Conservation (phyloP, 1,140 invertebrate species). For the Aphaenogaster floridana region DNA sequence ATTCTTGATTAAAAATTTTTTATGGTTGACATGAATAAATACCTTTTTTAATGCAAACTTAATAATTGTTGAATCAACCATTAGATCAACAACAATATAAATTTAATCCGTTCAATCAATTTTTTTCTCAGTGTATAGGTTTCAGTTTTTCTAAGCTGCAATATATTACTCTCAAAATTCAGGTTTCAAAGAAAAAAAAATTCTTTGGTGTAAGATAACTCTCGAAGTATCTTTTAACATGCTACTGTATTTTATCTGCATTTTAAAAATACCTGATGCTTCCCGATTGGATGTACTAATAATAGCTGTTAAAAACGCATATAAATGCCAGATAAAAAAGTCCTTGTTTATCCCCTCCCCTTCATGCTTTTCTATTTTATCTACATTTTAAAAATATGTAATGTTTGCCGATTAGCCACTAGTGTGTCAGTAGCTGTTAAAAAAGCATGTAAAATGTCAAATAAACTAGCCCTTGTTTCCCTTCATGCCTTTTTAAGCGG, state of each 20-base stretch:
- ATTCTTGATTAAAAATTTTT: no score
- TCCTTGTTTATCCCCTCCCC: background rate
- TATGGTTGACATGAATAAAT: no score
- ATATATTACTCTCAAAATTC: background rate
- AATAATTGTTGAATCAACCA: no score
- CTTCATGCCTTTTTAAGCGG: slow-evolving; percentile 14
- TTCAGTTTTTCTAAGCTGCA: background rate
- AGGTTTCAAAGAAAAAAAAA: background rate
- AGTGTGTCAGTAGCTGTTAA: background rate
- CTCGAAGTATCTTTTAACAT: background rate
- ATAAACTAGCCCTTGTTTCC: background rate
- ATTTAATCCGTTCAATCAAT: no score
- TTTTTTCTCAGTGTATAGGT: background rate
- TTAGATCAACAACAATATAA: no score
- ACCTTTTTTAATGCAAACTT: no score
- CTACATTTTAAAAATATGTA: background rate
- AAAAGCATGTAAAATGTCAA: background rate
- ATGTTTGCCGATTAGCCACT: background rate
- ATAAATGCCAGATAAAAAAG: slow-evolving; percentile 6
- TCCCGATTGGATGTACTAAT: background rate
- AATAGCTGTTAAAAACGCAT: background rate
- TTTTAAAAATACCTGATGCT: background rate
- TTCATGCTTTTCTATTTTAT: no score
- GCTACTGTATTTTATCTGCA: background rate
- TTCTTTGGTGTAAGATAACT: background rate